These are phyloP conservation scores for Rhea americana DNA, from an alignment of 2,113 vertebrate species.

Conservation along the genomic window DNA sequence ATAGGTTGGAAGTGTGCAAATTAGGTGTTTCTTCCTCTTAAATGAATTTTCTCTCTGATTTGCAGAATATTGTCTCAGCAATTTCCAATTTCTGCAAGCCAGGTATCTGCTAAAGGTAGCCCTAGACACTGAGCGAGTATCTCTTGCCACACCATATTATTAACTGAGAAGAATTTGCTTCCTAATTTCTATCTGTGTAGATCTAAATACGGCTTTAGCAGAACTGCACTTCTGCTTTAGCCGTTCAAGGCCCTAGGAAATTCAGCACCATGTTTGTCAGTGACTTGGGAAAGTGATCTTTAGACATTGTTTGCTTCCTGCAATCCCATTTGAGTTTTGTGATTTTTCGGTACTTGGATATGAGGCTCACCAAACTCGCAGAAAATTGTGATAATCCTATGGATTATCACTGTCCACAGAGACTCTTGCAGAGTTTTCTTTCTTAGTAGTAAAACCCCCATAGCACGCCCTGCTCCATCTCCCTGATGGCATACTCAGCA, in stretches of 20 bases:
- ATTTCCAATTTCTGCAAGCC: neutral
- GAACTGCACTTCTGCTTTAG: slow-evolving; percentile 25
- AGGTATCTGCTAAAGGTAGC: slow-evolving; percentile 53
- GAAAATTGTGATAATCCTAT: neutral
- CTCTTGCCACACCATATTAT: slow-evolving; percentile 53
- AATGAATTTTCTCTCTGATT: slow-evolving; percentile 26
- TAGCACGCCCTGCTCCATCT: neutral
- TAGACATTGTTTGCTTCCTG: neutral
- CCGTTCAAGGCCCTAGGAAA: neutral
- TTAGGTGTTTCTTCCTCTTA: slow-evolving; percentile 21
- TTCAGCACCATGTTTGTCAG: neutral
- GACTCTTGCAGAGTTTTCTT: neutral
- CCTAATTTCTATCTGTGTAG: slow-evolving; percentile 44
- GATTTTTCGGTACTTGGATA: neutral
- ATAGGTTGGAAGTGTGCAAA: neutral
- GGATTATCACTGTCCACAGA: neutral
- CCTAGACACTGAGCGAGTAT: slow-evolving; percentile 56
- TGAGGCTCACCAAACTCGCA: neutral
- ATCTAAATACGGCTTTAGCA: slow-evolving; percentile 47
- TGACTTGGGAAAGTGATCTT: neutral
- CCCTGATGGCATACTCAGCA: neutral
- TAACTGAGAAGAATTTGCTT: slow-evolving; percentile 45
- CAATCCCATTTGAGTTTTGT: neutral
- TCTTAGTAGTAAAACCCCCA: neutral
- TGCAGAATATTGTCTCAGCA: neutral